These are phyloP conservation scores for Saturnia pavonia DNA, from an alignment of 2,888 invertebrate genomes.

Conservation along the genomic window DNA sequence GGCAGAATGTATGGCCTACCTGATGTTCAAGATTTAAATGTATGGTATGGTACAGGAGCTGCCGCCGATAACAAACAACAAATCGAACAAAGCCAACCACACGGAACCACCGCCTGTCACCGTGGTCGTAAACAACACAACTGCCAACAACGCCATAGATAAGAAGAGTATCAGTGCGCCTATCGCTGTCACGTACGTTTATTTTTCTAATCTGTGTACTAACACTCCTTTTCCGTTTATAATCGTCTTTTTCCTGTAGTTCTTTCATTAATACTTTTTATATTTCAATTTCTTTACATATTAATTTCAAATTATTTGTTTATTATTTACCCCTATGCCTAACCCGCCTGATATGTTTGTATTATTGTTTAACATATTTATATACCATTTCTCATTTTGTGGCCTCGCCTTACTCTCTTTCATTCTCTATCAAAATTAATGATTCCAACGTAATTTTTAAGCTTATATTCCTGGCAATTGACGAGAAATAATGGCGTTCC, in stretches of 20 bases:
- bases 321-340: too few species aligned
- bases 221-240: neutral
- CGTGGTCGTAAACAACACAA: constrained; percentile 48
- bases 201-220: neutral
- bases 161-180: constrained; percentile 77
- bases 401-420: too few species aligned
- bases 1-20: neutral
- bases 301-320: too few species aligned
- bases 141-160: constrained; percentile 69
- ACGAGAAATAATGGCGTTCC: too few species aligned
- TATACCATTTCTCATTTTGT: too few species aligned
- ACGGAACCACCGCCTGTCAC: constrained; percentile 42
- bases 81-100: constrained; percentile 51
- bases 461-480: too few species aligned
- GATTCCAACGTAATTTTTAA: too few species aligned
- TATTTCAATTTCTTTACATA: neutral
- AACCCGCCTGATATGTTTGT: too few species aligned
- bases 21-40: constrained; percentile 2
- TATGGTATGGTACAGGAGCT: constrained; percentile 59
- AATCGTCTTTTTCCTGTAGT: neutral
- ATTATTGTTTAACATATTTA: too few species aligned
- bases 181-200: constrained; percentile 76
- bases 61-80: constrained; percentile 74
- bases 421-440: too few species aligned
- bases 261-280: neutral